Base-by-base conservation (phyloP, 2,113 vertebrate genomes). In the Stictonetta naevosa region DNA sequence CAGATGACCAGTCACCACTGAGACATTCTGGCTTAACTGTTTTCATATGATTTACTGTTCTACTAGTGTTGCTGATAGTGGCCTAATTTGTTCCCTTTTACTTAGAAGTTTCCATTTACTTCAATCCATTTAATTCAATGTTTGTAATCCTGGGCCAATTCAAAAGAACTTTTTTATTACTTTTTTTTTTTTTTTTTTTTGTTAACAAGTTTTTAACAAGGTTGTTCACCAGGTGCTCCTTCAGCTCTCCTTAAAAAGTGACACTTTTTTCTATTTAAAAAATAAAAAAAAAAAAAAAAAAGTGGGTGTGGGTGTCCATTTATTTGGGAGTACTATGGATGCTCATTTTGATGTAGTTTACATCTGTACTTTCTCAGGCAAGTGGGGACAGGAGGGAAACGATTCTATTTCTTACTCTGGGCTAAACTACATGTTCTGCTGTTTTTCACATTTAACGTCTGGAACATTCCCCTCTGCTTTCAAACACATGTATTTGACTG, bases 361-460 rank as follows among this genome's bases (percentile, higher is more conserved):
- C 53, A 88, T 97, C 82, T 97, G 79, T 82, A 96, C 62, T 81
- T 95, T 97, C 56, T 93, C 92, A 95, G 93, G 42, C 3, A 64
- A 96, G 90, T 64, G 40, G 31, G 18, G 55, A 66, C 63, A 83
- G 40, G n/a, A 73, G 55, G 67, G 64, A 93, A 96, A 88, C 67
- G 0, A 93, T 91, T 93, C 48, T 7, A 22, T 96, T 96, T 96
- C 85, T 94, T 89, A 85, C 72, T 77, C 40, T 82, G 31, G 11
- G 25, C 52, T 60, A 13, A 91, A 86, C 17, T 48, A 36, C 15
- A n/a, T 46, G 83, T 46, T 97, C 97, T 98, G 96, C 95, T 98
- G 87, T 95, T 98, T 97, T 98, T 98, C 97, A 97, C 96, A 96
- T 97, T 97, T 95, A 94, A 93, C 94, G 64, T 93, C 92, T 95